These are phyloP conservation scores for Caenorhabditis briggsae DNA, from an alignment of 1,140 invertebrate species.

Conservation along the genomic window DNA sequence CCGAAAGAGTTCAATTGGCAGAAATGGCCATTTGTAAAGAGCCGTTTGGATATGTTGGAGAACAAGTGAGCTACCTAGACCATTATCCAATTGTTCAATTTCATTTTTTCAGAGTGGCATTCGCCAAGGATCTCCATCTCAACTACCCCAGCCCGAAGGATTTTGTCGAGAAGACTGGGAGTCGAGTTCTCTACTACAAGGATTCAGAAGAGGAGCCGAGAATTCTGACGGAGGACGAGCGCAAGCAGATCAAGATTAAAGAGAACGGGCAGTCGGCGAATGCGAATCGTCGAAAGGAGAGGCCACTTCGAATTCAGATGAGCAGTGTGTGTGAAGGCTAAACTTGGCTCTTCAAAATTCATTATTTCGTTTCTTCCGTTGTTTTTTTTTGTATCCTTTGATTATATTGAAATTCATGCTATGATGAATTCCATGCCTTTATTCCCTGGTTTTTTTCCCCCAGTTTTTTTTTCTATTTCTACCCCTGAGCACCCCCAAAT, in stretches of 20 bases:
- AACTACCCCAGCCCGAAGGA: conserved; percentile 3
- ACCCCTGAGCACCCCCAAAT: background rate
- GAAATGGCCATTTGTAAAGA: conserved; percentile 76
- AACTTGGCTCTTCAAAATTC: background rate
- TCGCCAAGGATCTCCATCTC: background rate
- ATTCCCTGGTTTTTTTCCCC: background rate
- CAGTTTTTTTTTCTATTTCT: background rate
- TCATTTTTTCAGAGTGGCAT: background rate
- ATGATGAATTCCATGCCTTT: too few species aligned
- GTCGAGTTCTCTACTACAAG: conserved; percentile 59
- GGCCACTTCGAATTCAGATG: conserved; percentile 64
- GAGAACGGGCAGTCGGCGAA: conserved; percentile 21
- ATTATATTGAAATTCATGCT: too few species aligned
- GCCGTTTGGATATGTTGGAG: conserved; percentile 59
- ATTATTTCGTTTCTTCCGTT: background rate
- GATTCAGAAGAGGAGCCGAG: conserved; percentile 58
- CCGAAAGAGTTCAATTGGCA: conserved; percentile 79
- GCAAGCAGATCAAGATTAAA: conserved; percentile 61
- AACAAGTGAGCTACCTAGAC: background rate
- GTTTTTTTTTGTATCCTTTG: background rate
- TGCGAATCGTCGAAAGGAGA: conserved; percentile 55
- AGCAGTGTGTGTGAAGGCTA: conserved; percentile 55
- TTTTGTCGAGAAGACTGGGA: conserved; percentile 51
- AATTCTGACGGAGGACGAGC: conserved; percentile 61
- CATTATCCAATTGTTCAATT: background rate